Evolutionary conservation across 1,140 invertebrate species (phyloP).

Genomic region (Drosophila nebulosa): DNA sequence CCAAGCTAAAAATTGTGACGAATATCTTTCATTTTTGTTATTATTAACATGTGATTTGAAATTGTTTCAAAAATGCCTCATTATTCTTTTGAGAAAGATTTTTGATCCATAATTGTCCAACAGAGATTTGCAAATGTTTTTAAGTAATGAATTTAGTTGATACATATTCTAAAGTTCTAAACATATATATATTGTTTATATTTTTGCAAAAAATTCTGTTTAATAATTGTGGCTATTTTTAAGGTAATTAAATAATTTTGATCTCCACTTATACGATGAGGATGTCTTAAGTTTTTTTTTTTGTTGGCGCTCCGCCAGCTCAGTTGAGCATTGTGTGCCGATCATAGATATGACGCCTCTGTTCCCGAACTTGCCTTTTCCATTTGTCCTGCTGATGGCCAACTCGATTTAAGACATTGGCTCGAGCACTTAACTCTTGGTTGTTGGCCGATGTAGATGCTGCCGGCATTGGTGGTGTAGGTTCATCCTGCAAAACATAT

Average conservation of each 20-base stretch:
- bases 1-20: no score
- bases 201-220: conserved; percentile 23
- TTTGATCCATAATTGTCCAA: no score
- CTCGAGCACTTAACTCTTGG: conserved; percentile 87
- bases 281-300: conserved; percentile 48
- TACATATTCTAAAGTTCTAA: neutral
- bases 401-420: conserved; percentile 95
- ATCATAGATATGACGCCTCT: conserved; percentile 97
- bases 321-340: conserved; percentile 98
- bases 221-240: conserved; percentile 53
- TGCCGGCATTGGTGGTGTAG: conserved; percentile 81
- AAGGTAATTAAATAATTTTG: conserved; percentile 48
- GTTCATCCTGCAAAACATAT: conserved; percentile 84
- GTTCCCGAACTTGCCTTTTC: conserved; percentile 98
- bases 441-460: conserved; percentile 78
- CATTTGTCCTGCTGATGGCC: conserved; percentile 98
- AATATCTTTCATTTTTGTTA: no score
- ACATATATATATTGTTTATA: conserved; percentile 30
- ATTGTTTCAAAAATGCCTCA: no score
- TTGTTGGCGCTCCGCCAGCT: conserved; percentile 37
- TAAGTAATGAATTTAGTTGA: neutral
- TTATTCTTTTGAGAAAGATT: no score
- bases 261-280: conserved; percentile 40
- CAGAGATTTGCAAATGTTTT: neutral
- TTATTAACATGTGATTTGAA: no score